Evolutionary conservation across 1,140 invertebrate genomes (phyloP).

Genomic region (Caligus rogercresseyi): DNA sequence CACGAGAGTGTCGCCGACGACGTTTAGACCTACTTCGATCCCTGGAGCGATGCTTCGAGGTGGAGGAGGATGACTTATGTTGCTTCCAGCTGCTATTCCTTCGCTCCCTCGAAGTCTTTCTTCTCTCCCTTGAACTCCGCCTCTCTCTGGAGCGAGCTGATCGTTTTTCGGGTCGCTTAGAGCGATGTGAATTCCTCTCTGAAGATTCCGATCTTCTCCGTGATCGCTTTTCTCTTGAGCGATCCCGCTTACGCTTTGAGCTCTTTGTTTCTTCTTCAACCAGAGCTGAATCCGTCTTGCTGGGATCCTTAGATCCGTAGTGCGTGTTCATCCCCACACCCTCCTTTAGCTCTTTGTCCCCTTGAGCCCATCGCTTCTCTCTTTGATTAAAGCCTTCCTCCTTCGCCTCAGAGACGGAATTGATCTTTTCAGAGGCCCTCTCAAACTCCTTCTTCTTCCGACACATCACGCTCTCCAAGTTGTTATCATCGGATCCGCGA

Average conservation of each 20-base stretch:
- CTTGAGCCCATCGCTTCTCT: slow-evolving; percentile 15
- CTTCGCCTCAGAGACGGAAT: not conserved
- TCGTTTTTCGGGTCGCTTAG: not conserved
- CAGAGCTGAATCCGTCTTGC: not conserved
- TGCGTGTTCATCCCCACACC: no score
- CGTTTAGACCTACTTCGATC: not conserved
- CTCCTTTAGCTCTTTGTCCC: not conserved
- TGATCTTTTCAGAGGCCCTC: not conserved
- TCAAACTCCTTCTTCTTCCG: slow-evolving; percentile 16
- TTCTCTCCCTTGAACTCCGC: not conserved
- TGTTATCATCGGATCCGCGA: slow-evolving; percentile 12
- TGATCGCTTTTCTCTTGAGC: not conserved
- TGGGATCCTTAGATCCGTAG: not conserved
- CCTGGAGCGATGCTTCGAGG: not conserved
- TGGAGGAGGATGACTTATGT: not conserved
- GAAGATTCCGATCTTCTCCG: not conserved
- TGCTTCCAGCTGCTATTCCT: not conserved
- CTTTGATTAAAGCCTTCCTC: slow-evolving; percentile 2
- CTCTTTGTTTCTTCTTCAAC: not conserved
- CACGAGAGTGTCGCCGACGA: not conserved
- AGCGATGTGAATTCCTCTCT: not conserved
- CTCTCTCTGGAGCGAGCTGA: not conserved
- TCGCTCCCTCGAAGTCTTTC: not conserved
- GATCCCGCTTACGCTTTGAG: no score
- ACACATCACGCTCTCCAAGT: not conserved